Base-by-base conservation (phyloP, 2,797 vertebrate genomes). In the Melanogrammus aeglefinus region DNA sequence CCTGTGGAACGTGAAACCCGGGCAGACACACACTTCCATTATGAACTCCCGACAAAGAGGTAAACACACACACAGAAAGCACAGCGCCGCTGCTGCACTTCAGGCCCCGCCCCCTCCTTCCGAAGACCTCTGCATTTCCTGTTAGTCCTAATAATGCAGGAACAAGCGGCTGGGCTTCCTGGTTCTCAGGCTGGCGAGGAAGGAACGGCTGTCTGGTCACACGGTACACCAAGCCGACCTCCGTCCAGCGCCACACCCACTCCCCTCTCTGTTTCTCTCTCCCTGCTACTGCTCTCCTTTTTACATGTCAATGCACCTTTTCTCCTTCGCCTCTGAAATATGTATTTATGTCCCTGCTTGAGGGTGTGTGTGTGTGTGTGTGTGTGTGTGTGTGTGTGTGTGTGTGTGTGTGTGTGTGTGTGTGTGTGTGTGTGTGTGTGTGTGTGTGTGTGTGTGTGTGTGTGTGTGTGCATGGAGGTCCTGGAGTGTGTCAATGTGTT, bases 71-170 rank as follows among this genome's bases (percentile, higher is more conserved):
- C 76, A 51, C 69, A 27, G 13, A 72, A 14, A 33, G 72, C 69
- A 31, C 69, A 13, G 12, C 35, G 14, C 18, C 66, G 16, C n/a
- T 29, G 10, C 18, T 66, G 73, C 72, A 66, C 75, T 39, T 76
- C 66, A 76, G 70, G 78, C 71, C 24, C 74, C 73, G 77, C 73
- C 78, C 82, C 78, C 78, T 84, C 80, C 85, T 89, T 83, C 91
- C 91, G 91, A 94, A 94, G 94, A 94, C 92, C 92, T 93, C 76
- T 90, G 93, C 92, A 93, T 94, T 94, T 94, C 94, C 94, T 94
- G 93, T 94, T 93, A 91, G 93, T 93, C 88, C 84, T 88, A 92
- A 94, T 93, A 93, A 93, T 90, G 91, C 85, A 91, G 90, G 91
- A 92, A 94, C 91, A 93, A 92, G 91, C 86, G 88, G 86, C 88